Base-by-base conservation (phyloP, 2,888 invertebrate species). In the Epirrhoe alternata region DNA sequence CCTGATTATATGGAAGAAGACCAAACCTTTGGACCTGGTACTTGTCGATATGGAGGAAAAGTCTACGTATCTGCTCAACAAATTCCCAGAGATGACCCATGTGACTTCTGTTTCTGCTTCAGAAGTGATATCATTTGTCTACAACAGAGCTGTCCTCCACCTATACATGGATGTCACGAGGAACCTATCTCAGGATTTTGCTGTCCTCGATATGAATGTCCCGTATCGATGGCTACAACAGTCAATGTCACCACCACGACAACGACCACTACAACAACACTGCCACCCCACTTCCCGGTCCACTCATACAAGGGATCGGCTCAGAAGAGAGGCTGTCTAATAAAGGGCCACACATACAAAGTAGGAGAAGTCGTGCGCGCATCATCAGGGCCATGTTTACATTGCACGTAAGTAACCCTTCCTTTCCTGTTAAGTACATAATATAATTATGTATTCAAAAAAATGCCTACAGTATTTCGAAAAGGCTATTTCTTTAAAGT, bases 81-180 rank as follows among this genome's bases (percentile, higher is more conserved):
- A 92, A 98, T 98, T 80, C 98, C 98, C 49, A 94, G 98, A 77
- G 97, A 98, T 77, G 98, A 98, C 92, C 98, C 98, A 30, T 98
- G 98, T 86, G 98, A 98, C 85, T 98, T 98, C 94, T 98, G 98
- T 90, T 98, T 98, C 96, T 98, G 98, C 94, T 98, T 98, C 94
- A 95, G 98, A 87, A 97, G 98, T 86, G 98, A 98, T 84, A 98
- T 98, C 78, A 98, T 98, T 81, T 98, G 98, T 79, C 94, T 98
- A 73, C 98, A 98, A 89, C 98, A 98, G 89, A 98, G 98, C 80
- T 98, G 98, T 90, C 98, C 98, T 60, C 98, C 98, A 57, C 98
- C 98, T 49, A 98, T 98, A 78, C 96, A 96, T 57, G 97, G 97
- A 65, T 98, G 98, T 81, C 97, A 97, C 86, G 97, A 98, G 86